These are phyloP conservation scores for Torymus texanus DNA, from an alignment of 2,888 invertebrate species.

Conservation along the genomic window DNA sequence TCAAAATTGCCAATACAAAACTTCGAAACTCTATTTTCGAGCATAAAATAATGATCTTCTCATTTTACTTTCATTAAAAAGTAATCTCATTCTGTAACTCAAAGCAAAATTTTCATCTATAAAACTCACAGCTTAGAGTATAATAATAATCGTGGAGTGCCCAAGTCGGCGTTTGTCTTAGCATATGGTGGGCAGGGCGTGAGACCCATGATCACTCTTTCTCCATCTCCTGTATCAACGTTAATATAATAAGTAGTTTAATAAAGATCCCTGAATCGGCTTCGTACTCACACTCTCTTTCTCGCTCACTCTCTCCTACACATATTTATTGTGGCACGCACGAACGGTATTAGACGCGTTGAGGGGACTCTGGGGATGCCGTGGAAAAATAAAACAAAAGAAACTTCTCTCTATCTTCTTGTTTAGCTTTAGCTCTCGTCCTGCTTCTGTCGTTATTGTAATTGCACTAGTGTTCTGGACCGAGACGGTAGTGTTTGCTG, in stretches of 20 bases:
- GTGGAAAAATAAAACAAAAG: slow-evolving; percentile 24
- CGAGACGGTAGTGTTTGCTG: neutral
- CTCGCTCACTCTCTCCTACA: slow-evolving; percentile 20
- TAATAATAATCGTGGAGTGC: slow-evolving; percentile 30
- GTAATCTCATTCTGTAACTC: neutral
- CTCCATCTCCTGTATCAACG: slow-evolving; percentile 61
- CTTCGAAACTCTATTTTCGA: too few species aligned
- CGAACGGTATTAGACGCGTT: slow-evolving; percentile 33
- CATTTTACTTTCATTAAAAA: neutral
- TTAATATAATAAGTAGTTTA: slow-evolving; percentile 67
- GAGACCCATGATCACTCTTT: slow-evolving; percentile 38
- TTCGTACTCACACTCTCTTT: slow-evolving; percentile 1
- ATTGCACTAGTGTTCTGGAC: slow-evolving; percentile 54
- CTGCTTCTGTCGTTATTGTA: slow-evolving; percentile 19
- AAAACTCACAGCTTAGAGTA: neutral
- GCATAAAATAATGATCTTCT: too few species aligned
- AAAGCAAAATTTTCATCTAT: neutral
- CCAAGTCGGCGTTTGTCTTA: slow-evolving; percentile 39
- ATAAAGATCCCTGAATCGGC: slow-evolving; percentile 73
- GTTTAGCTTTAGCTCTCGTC: slow-evolving; percentile 29
- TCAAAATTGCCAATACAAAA: too few species aligned
- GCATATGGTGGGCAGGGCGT: slow-evolving; percentile 17
- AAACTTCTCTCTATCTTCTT: neutral
- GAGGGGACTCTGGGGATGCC: neutral
- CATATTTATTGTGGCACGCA: slow-evolving; percentile 55